A percentile compares a stretch with the other conserved stretches of the same genome.
Conservation (phyloP, 2,113 vertebrate species). For the Pterocles gutturalis region DNA sequence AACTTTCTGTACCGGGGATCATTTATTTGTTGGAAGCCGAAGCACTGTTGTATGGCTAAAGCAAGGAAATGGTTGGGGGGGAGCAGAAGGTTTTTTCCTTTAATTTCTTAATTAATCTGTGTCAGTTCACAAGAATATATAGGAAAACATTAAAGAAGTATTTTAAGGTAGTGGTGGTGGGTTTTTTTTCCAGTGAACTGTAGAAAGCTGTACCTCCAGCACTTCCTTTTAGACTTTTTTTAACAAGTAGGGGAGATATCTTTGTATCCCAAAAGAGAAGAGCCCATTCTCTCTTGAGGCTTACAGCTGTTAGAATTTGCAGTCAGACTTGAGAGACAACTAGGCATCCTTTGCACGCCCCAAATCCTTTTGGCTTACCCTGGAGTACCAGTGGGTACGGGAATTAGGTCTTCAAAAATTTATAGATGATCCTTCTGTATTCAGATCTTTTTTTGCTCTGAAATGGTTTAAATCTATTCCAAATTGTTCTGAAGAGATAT, state of each 20-base stretch:
- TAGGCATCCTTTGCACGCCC: neutral
- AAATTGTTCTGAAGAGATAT: neutral
- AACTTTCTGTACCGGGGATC: neutral
- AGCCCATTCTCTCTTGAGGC: neutral
- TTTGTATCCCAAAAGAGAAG: neutral
- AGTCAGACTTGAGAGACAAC: neutral
- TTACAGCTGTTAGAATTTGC: neutral
- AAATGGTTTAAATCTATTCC: neutral
- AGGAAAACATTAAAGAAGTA: neutral
- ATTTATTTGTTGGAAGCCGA: neutral
- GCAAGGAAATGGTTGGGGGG: neutral
- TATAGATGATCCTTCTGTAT: rapidly evolving
- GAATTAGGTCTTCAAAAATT: neutral
- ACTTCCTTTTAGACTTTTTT: neutral
- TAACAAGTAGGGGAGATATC: neutral
- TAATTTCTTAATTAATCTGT: neutral
- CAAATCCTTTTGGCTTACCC: neutral
- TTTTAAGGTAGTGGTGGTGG: neutral
- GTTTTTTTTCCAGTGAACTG: neutral
- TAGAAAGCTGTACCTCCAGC: neutral
- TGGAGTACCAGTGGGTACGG: neutral
- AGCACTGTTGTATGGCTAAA: neutral
- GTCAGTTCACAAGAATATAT: neutral
- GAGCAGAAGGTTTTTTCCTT: neutral
- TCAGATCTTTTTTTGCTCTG: neutral